phyloP scores from a whole-genome alignment of 2,113 vertebrate species.

The Zapus hudsonius region DNA sequence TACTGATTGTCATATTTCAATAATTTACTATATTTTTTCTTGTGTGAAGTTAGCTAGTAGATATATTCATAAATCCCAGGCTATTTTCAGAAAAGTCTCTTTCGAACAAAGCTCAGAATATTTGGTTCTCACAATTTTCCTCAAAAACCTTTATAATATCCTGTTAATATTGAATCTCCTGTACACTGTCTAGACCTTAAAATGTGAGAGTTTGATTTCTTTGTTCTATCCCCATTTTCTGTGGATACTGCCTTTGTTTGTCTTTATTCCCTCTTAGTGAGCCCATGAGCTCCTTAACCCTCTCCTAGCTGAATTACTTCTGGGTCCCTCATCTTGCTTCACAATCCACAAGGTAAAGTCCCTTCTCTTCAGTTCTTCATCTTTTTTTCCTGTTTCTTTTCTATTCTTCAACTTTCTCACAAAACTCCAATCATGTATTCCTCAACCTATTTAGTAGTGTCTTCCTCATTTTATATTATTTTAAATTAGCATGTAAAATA shows the following conservation, averaged over 20 bases:
- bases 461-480: too few species aligned
- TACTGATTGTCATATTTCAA: not conserved
- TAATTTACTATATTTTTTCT: not conserved
- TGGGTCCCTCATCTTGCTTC: not conserved
- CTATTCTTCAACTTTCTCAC: not conserved
- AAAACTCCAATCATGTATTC: not conserved
- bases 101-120: not conserved
- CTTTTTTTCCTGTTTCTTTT: not conserved
- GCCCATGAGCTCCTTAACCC: not conserved
- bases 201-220: not conserved
- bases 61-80: not conserved
- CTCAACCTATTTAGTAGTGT: not conserved
- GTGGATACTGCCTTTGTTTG: not conserved
- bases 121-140: not conserved
- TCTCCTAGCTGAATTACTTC: not conserved
- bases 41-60: not conserved
- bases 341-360: too few species aligned
- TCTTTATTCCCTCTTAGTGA: not conserved
- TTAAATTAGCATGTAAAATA: too few species aligned
- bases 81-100: not conserved
- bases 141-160: too few species aligned
- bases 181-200: not conserved
- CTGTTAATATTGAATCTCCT: too few species aligned
- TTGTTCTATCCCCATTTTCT: too few species aligned
- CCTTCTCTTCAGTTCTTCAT: not conserved